These are phyloP conservation scores for Poecilia latipinna DNA, from an alignment of 2,113 vertebrate species.

Conservation along the genomic window DNA sequence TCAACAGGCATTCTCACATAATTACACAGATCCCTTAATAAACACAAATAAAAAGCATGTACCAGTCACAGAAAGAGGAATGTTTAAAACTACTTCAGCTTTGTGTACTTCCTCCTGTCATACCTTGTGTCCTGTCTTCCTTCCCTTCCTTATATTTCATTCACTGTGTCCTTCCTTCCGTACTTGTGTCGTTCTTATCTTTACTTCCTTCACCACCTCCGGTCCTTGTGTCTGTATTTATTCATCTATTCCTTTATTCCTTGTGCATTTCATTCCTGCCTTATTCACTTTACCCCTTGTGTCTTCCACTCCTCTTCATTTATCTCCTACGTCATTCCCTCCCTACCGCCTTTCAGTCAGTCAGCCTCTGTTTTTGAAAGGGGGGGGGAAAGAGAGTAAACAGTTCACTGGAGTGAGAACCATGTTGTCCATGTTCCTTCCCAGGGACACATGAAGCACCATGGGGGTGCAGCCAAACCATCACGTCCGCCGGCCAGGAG, in stretches of 20 bases:
- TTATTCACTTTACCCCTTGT: not conserved
- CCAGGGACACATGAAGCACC: slow-evolving; percentile 84
- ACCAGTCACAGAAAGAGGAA: too few relatives aligned
- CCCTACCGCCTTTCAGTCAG: not conserved
- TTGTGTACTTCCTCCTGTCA: not conserved
- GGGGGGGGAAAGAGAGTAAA: not conserved
- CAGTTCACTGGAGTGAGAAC: not conserved
- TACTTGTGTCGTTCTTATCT: not conserved
- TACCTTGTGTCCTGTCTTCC: too few relatives aligned
- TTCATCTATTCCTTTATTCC: not conserved
- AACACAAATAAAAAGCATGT: too few relatives aligned
- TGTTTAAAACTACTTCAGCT: not conserved
- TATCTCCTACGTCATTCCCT: not conserved
- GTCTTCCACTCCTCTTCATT: not conserved
- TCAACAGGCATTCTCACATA: too few relatives aligned
- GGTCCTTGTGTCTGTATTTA: not conserved
- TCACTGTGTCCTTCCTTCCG: not conserved
- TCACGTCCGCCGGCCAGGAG: slow-evolving; percentile 66
- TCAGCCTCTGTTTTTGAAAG: not conserved
- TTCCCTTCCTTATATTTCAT: not conserved
- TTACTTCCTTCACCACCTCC: too few relatives aligned
- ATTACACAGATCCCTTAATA: too few relatives aligned
- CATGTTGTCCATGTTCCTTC: not conserved
- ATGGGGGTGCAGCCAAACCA: slow-evolving; percentile 72
- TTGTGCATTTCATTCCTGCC: not conserved